These are phyloP conservation scores for Myathropa florea DNA, from an alignment of 2,888 invertebrate species.

Conservation along the genomic window DNA sequence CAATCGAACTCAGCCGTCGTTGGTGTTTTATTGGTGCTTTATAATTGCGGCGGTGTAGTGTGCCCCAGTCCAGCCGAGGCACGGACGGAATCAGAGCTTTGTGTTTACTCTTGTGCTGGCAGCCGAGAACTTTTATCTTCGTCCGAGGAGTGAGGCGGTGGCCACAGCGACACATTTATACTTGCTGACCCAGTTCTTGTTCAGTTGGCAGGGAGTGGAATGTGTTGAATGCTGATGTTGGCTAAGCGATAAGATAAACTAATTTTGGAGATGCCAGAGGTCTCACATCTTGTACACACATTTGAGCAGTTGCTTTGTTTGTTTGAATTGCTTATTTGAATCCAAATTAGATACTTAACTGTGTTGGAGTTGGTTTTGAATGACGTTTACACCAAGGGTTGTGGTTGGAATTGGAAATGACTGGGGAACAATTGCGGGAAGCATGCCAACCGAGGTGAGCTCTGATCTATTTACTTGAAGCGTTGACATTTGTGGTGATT, in stretches of 20 bases:
- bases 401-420: not conserved
- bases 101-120: constrained; percentile 9
- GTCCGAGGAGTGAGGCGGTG: not conserved
- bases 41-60: too few species aligned
- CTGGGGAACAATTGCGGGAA: not conserved
- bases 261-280: constrained; percentile 29
- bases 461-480: not conserved
- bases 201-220: constrained; percentile 32
- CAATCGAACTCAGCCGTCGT: constrained; percentile 31
- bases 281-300: not conserved
- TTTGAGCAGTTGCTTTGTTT: not conserved
- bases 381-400: constrained; percentile 29
- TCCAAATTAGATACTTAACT: constrained; percentile 20
- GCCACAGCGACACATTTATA: not conserved
- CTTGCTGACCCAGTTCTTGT: constrained; percentile 36
- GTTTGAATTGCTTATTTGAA: constrained; percentile 27
- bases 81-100: not conserved
- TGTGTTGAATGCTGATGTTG: constrained; percentile 54
- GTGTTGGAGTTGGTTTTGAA: not conserved
- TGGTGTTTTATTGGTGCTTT: constrained; percentile 46
- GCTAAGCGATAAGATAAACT: constrained; percentile 57
- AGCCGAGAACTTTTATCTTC: not conserved
- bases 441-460: not conserved
- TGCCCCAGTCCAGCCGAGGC: too few species aligned
- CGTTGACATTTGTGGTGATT: not conserved